These are phyloP conservation scores for Meriones psammophilus DNA, from an alignment of 2,797 vertebrate genomes.

Conservation along the genomic window DNA sequence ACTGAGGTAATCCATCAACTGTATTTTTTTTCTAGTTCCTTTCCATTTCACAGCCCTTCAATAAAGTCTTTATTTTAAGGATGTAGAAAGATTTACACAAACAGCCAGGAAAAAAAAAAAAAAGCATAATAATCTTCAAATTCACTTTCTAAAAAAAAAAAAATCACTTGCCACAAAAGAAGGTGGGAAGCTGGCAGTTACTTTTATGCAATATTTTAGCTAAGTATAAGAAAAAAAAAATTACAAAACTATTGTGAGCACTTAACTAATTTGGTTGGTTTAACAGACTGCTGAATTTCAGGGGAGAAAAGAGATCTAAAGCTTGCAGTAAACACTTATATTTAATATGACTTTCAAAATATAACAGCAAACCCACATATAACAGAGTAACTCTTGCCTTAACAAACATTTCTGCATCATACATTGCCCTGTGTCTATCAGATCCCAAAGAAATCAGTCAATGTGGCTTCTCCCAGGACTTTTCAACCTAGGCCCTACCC, in stretches of 20 bases:
- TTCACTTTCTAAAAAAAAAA: slow-evolving; percentile 68
- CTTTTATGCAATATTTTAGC: neutral
- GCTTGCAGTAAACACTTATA: neutral
- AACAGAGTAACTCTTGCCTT: neutral
- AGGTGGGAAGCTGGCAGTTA: neutral
- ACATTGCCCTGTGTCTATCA: neutral
- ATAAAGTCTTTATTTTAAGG: slow-evolving; percentile 79
- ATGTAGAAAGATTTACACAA: slow-evolving; percentile 67
- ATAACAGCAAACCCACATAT: neutral
- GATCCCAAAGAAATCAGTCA: neutral
- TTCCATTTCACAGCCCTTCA: slow-evolving; percentile 76
- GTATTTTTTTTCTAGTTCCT: slow-evolving; percentile 71
- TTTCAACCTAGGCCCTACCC: too few relatives aligned
- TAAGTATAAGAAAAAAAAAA: slow-evolving; percentile 25
- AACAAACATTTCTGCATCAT: neutral
- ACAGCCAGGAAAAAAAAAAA: neutral
- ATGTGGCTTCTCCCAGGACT: neutral
- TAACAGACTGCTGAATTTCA: slow-evolving; percentile 19
- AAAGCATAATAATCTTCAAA: slow-evolving; percentile 46
- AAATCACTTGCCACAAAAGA: slow-evolving; percentile 10
- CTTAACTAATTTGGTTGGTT: slow-evolving; percentile 21
- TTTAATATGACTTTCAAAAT: neutral
- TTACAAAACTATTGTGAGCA: slow-evolving; percentile 10
- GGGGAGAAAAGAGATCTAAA: neutral
- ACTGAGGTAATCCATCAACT: slow-evolving; percentile 81